Percentiles rank a stretch among this genome's conserved stretches.
Conservation (phyloP, 2,797 vertebrate species). For the Somateria mollissima region DNA sequence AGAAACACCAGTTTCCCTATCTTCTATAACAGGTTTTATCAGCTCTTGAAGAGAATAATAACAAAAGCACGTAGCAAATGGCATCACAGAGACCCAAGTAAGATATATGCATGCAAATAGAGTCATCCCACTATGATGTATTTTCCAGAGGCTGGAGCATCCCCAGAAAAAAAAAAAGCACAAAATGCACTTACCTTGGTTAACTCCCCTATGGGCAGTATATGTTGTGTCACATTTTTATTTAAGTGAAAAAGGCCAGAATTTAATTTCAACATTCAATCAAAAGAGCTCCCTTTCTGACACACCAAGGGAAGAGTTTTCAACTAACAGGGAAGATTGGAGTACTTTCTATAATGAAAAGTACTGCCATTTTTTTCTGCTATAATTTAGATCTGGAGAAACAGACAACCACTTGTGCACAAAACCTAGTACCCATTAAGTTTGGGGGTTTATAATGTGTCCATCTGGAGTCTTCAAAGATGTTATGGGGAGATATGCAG, state of each 20-base stretch:
- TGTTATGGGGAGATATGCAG: not conserved
- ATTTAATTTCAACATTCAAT: not conserved
- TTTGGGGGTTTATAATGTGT: not conserved
- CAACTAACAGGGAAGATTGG: fast-evolving
- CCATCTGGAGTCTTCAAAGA: not conserved
- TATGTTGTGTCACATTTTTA: not conserved
- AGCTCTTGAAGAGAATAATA: not conserved
- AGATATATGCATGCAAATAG: not conserved
- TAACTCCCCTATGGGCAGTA: not conserved
- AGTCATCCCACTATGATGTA: not conserved
- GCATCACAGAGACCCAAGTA: not conserved
- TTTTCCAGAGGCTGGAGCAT: not conserved
- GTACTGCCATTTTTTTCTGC: not conserved
- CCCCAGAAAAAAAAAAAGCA: not conserved
- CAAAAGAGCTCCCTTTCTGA: not conserved
- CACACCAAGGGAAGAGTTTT: not conserved
- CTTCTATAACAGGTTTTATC: not conserved
- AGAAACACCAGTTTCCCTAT: not conserved
- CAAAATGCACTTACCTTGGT: not conserved
- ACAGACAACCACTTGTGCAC: not conserved
- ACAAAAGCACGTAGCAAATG: not conserved
- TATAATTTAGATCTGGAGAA: not conserved
- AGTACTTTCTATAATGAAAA: not conserved
- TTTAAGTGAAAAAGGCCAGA: not conserved
- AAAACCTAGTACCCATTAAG: not conserved